Conservation (phyloP, 2,888 invertebrate species). For the Troides aeacus region DNA sequence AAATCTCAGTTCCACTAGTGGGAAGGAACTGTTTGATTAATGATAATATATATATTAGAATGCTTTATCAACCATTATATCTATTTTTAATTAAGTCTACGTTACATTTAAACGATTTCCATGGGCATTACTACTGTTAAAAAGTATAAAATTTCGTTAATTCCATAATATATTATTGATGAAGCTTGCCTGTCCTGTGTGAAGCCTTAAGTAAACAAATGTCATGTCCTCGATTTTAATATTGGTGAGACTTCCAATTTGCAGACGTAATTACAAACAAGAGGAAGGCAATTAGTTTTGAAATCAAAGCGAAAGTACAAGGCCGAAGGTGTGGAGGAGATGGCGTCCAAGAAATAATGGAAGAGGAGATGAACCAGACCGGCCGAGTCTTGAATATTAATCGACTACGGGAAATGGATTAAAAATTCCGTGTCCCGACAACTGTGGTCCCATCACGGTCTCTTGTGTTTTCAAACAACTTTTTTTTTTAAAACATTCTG, state of each 20-base stretch:
- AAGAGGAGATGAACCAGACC: slow-evolving; percentile 80
- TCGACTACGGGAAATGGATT: slow-evolving; percentile 79
- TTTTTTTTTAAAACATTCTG: slow-evolving; percentile 71
- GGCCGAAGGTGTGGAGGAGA: slow-evolving; percentile 45
- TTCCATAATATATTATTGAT: neutral
- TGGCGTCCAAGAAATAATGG: slow-evolving; percentile 73
- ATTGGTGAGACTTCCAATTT: slow-evolving; percentile 21
- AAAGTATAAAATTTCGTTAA: too few species aligned
- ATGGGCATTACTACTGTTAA: too few species aligned
- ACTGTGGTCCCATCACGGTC: slow-evolving; percentile 63
- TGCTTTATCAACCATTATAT: neutral
- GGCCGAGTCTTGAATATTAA: slow-evolving; percentile 78
- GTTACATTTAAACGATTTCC: too few species aligned
- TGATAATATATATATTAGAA: neutral
- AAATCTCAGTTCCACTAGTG: slow-evolving; percentile 13
- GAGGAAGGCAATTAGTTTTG: slow-evolving; percentile 71
- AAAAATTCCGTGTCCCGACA: slow-evolving; percentile 76
- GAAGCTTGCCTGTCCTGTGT: neutral
- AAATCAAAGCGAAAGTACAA: slow-evolving; percentile 66
- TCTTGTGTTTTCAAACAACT: slow-evolving; percentile 75
- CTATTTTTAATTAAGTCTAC: too few species aligned
- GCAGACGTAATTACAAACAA: slow-evolving; percentile 54
- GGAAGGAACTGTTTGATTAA: neutral
- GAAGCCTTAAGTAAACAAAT: neutral
- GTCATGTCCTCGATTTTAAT: neutral